phyloP scores from a whole-genome alignment of 2,113 vertebrate species.

The Centrocercus urophasianus region DNA sequence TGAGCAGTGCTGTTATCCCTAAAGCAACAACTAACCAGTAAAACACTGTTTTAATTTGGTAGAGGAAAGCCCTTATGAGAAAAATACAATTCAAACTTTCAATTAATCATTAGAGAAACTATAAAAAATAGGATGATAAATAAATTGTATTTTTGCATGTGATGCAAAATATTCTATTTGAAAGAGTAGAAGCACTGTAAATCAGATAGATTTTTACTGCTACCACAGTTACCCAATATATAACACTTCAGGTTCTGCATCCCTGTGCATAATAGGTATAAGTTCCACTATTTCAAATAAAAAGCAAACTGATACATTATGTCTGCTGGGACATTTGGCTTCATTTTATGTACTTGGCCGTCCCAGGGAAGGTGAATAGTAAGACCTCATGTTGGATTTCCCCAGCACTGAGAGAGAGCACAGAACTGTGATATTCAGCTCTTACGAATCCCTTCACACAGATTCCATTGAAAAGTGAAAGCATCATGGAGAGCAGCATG shows the following conservation, averaged over 20 bases:
- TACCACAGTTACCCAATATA: background rate
- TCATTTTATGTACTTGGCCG: background rate
- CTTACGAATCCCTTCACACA: background rate
- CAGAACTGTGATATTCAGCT: background rate
- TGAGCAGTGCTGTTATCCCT: background rate
- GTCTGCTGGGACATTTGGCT: background rate
- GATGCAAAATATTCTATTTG: background rate
- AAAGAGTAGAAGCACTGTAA: background rate
- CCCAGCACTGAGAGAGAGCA: background rate
- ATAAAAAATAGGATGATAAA: background rate
- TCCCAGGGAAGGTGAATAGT: background rate
- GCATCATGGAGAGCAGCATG: background rate
- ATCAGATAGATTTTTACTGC: background rate
- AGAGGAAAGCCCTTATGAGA: background rate
- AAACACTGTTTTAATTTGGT: background rate
- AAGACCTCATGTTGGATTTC: background rate
- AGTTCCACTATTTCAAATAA: background rate
- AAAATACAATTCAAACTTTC: background rate
- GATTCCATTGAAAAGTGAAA: background rate
- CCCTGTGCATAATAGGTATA: background rate
- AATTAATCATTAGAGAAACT: background rate
- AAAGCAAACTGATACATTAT: background rate
- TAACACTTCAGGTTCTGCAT: background rate
- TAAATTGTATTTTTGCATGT: background rate
- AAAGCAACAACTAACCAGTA: background rate